Conservation (phyloP, 2,113 vertebrate genomes). For the Protobothrops mucrosquamatus region DNA sequence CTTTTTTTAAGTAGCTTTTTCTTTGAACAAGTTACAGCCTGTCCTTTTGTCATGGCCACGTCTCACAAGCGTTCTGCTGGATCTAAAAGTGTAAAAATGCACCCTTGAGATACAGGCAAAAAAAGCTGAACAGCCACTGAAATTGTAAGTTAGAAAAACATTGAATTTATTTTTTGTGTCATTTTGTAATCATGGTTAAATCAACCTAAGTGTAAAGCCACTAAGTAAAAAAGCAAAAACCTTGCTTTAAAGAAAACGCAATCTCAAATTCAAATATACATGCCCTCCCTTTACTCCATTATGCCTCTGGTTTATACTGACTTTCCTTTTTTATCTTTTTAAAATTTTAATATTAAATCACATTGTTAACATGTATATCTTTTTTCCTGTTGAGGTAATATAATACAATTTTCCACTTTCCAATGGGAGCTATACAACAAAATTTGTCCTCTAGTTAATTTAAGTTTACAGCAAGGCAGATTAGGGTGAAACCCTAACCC, state of each 20-base stretch:
- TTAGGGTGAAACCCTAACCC: background rate
- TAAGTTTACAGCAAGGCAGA: background rate
- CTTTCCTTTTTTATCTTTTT: background rate
- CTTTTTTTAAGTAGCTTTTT: conserved; percentile 33
- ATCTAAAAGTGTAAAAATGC: background rate
- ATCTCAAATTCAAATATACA: background rate
- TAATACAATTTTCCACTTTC: background rate
- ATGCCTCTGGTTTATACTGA: background rate
- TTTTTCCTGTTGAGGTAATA: background rate
- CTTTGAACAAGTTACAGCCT: conserved; percentile 14
- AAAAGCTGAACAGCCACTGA: background rate
- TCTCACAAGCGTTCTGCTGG: background rate
- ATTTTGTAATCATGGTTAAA: background rate
- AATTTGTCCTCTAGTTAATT: background rate
- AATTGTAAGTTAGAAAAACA: background rate
- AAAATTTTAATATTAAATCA: background rate
- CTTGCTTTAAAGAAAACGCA: background rate
- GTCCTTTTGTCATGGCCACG: background rate
- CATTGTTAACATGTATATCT: background rate
- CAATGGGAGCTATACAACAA: background rate
- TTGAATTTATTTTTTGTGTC: background rate
- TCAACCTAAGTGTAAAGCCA: background rate
- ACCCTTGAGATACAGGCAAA: background rate
- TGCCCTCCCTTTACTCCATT: background rate
- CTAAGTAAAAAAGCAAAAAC: background rate